phyloP scores from a whole-genome alignment of 2,797 vertebrate genomes.

The Rhincodon typus region DNA sequence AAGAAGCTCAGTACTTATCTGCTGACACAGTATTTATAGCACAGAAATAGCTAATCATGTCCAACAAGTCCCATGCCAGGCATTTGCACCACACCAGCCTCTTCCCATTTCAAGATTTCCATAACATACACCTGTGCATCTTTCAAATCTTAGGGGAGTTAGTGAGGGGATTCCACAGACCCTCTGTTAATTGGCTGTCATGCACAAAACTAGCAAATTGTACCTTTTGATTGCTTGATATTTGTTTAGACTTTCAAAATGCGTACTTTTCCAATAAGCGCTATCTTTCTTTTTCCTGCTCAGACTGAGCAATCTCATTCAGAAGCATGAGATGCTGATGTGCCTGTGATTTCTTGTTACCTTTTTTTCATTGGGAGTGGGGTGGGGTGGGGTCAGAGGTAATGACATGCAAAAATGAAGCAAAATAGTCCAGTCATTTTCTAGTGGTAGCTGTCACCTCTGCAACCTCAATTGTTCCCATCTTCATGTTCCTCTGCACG shows the following conservation, averaged over 20 bases:
- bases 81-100: not conserved
- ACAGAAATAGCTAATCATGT: not conserved
- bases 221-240: not conserved
- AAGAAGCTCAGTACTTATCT: not conserved
- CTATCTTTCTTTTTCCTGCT: not conserved
- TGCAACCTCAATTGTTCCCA: not conserved
- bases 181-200: not conserved
- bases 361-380: not conserved
- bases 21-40: not conserved
- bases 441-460: not conserved
- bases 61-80: not conserved
- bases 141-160: not conserved
- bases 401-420: not conserved
- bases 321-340: not conserved
- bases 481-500: not conserved
- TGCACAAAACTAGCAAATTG: not conserved
- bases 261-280: not conserved
- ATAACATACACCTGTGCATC: no score
- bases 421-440: not conserved
- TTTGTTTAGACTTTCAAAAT: not conserved
- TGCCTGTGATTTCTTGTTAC: not conserved
- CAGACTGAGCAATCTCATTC: not conserved
- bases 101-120: not conserved
- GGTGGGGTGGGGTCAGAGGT: not conserved
- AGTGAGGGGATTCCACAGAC: not conserved